These are phyloP conservation scores for Tetranychus urticae DNA, from an alignment of 1,140 invertebrate genomes.

Conservation along the genomic window DNA sequence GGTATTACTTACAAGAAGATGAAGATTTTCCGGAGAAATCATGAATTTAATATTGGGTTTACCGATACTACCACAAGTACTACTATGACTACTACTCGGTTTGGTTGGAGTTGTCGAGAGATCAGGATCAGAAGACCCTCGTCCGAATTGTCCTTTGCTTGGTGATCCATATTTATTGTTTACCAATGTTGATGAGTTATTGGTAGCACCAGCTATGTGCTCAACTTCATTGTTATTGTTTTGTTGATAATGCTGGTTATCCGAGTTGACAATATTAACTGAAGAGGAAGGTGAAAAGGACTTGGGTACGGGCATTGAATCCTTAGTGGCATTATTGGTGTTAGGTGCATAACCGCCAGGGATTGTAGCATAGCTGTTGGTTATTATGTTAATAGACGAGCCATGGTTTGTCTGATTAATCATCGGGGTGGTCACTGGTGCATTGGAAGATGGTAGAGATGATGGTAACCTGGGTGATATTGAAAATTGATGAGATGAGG, in stretches of 20 bases:
- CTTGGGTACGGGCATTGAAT: background rate
- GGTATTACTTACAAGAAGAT: slow-evolving; percentile 3
- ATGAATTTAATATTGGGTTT: background rate
- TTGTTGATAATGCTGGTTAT: too few relatives aligned
- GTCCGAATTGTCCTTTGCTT: slow-evolving; percentile 8
- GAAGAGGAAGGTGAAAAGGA: background rate
- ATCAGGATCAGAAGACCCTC: slow-evolving; percentile 76
- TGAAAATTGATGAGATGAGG: background rate
- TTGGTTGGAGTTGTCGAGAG: slow-evolving; percentile 75
- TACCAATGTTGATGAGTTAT: background rate
- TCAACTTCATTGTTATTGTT: too few relatives aligned
- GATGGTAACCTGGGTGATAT: background rate
- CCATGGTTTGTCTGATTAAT: too few relatives aligned
- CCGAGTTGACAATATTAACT: background rate
- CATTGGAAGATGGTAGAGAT: background rate
- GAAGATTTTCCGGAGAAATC: slow-evolving; percentile 7
- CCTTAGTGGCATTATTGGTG: too few relatives aligned
- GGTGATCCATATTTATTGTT: too few relatives aligned
- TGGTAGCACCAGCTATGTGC: background rate
- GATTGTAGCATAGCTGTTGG: too few relatives aligned
- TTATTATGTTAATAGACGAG: too few relatives aligned
- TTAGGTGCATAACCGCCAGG: too few relatives aligned
- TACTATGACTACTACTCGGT: slow-evolving; percentile 21
- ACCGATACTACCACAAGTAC: background rate
- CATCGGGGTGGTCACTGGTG: too few relatives aligned